Evolutionary conservation across 2,888 invertebrate genomes (phyloP).

Genomic region (Parochlus steinenii): DNA sequence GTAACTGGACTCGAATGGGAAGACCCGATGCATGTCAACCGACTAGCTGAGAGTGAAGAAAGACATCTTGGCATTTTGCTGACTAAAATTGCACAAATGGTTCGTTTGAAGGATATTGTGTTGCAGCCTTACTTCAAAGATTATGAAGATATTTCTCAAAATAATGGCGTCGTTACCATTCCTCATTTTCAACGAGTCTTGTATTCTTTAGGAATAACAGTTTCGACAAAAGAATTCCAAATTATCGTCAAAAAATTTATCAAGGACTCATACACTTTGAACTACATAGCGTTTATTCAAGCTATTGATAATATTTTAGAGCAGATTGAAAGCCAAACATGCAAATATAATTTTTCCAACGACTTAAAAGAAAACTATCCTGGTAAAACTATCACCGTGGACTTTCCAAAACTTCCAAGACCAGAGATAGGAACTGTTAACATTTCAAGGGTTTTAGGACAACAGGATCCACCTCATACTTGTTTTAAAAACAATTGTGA

Average conservation of each 20-base stretch:
- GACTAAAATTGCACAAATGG: slow-evolving; percentile 49
- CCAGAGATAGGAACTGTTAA: slow-evolving; percentile 43
- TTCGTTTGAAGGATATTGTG: slow-evolving; percentile 40
- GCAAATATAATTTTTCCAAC: slow-evolving; percentile 21
- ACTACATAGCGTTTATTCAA: slow-evolving; percentile 58
- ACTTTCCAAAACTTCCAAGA: slow-evolving; percentile 47
- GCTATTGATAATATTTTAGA: slow-evolving; percentile 48
- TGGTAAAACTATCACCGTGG: slow-evolving; percentile 46
- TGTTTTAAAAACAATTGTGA: background rate
- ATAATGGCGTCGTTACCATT: slow-evolving; percentile 57
- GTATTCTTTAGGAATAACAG: slow-evolving; percentile 48
- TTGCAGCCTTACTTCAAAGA: slow-evolving; percentile 45
- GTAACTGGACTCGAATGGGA: slow-evolving; percentile 46
- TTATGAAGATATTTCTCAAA: slow-evolving; percentile 48
- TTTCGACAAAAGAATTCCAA: slow-evolving; percentile 55
- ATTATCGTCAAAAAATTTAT: slow-evolving; percentile 57
- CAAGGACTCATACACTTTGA: slow-evolving; percentile 58
- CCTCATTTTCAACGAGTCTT: slow-evolving; percentile 60
- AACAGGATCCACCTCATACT: too few species aligned
- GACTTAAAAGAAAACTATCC: slow-evolving; percentile 40
- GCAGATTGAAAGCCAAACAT: slow-evolving; percentile 31
- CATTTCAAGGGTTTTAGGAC: slow-evolving; percentile 34
- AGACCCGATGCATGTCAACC: slow-evolving; percentile 49
- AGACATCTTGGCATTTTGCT: slow-evolving; percentile 49
- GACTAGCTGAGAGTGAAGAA: slow-evolving; percentile 45